Conservation (phyloP, 2,797 vertebrate species). For the Acipenser ruthenus region DNA sequence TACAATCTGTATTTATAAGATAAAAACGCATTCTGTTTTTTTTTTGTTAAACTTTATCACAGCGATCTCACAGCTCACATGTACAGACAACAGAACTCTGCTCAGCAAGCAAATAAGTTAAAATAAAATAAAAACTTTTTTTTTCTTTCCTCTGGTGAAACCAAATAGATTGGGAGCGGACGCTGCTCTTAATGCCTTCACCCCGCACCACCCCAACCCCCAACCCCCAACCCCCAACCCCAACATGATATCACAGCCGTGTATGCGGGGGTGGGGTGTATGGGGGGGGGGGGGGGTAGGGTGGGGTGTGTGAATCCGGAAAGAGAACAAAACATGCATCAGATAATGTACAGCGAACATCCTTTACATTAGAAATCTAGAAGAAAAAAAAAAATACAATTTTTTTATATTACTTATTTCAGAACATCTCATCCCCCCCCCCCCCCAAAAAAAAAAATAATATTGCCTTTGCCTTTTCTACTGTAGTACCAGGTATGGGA, state of each 20-base stretch:
- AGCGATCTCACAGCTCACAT: conserved; percentile 99
- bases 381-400: conserved; percentile 34
- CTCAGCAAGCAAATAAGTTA: conserved; percentile 94
- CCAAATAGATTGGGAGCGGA: conserved; percentile 46
- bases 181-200: conserved; percentile 39
- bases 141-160: conserved; percentile 56
- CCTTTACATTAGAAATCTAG: conserved; percentile 80
- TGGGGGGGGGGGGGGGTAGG: conserved; percentile 12
- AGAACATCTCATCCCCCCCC: conserved; percentile 29
- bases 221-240: conserved; percentile 35
- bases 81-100: conserved; percentile 99
- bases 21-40: conserved; percentile 86
- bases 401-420: conserved; percentile 8
- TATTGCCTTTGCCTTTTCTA: too few relatives aligned
- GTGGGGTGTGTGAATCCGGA: conserved; percentile 20
- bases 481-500: too few relatives aligned
- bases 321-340: conserved; percentile 88
- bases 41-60: conserved; percentile 74
- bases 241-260: conserved; percentile 55
- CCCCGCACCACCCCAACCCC: conserved; percentile 36
- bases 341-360: conserved; percentile 92
- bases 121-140: conserved; percentile 38
- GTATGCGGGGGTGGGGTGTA: conserved; percentile 41
- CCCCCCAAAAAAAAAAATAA: not conserved
- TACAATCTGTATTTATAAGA: conserved; percentile 82